phyloP scores from a whole-genome alignment of 2,888 invertebrate genomes.

The Sipha maydis region DNA sequence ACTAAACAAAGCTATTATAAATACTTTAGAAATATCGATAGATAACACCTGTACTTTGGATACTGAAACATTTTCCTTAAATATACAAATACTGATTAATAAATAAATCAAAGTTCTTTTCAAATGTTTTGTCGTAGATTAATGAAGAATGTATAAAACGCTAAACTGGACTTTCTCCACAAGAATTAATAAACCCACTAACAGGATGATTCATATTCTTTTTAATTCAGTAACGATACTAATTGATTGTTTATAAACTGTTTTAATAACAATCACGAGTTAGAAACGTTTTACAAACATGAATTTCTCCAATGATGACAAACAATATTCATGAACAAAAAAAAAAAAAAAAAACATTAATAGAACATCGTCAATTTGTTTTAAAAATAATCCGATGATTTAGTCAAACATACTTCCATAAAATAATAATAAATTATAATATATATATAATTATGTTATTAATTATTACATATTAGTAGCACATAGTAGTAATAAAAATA shows the following conservation, averaged over 20 bases:
- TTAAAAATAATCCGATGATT: conserved; percentile 19
- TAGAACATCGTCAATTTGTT: neutral
- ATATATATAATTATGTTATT: neutral
- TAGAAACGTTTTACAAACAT: conserved; percentile 30
- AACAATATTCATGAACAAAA: conserved; percentile 6
- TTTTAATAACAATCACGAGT: conserved; percentile 18
- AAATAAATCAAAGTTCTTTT: neutral
- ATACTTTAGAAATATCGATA: neutral
- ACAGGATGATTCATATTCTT: conserved; percentile 6
- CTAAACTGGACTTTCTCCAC: neutral
- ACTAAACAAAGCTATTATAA: conserved; percentile 7
- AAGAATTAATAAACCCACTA: neutral
- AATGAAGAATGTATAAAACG: neutral
- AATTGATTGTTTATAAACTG: conserved; percentile 10
- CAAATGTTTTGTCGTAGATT: neutral
- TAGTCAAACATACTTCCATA: neutral
- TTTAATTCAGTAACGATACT: neutral
- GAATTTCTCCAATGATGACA: conserved; percentile 23
- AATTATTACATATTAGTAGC: neutral
- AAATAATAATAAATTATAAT: conserved; percentile 19
- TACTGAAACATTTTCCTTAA: neutral
- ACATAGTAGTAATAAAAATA: neutral
- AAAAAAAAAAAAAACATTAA: too few relatives aligned
- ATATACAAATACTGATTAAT: neutral
- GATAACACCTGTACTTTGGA: neutral